These are phyloP conservation scores for Antennarius striatus DNA, from an alignment of 2,113 vertebrate species.

Conservation along the genomic window DNA sequence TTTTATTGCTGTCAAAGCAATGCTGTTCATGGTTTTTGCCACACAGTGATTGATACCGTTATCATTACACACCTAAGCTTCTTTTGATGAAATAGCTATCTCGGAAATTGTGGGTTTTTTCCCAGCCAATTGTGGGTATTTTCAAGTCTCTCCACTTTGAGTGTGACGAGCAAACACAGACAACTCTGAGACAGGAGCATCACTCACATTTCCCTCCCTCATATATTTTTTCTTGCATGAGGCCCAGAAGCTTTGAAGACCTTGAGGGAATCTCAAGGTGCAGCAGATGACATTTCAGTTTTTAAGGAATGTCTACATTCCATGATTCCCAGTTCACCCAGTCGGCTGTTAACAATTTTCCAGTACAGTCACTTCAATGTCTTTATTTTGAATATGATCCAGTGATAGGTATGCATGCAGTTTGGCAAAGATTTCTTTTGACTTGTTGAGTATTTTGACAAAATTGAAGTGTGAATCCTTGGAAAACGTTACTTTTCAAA, in stretches of 20 bases:
- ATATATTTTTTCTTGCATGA: slow-evolving; percentile 11
- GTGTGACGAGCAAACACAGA: slow-evolving; percentile 38
- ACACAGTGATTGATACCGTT: slow-evolving; percentile 36
- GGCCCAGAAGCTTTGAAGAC: slow-evolving; percentile 28
- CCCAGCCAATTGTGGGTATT: background rate
- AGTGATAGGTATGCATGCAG: slow-evolving; percentile 4
- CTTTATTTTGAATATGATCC: slow-evolving; percentile 2
- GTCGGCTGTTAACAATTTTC: slow-evolving; percentile 35
- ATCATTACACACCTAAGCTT: slow-evolving; percentile 53
- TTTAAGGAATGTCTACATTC: slow-evolving; percentile 26
- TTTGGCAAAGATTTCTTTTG: slow-evolving; percentile 7
- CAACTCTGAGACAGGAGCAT: slow-evolving; percentile 40
- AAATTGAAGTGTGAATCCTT: slow-evolving; percentile 15
- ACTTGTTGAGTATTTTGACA: slow-evolving; percentile 19
- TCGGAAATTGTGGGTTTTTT: slow-evolving; percentile 41
- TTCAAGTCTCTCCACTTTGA: slow-evolving; percentile 20
- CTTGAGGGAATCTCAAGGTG: slow-evolving; percentile 32
- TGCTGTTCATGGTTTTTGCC: slow-evolving; percentile 32
- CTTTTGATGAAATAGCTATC: slow-evolving; percentile 57
- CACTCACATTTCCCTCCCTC: slow-evolving; percentile 1
- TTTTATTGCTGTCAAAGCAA: slow-evolving; percentile 25
- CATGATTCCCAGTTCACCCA: slow-evolving; percentile 34
- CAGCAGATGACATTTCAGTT: slow-evolving; percentile 20
- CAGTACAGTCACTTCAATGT: slow-evolving; percentile 27
- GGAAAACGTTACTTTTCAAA: slow-evolving; percentile 15